Conservation (phyloP, 2,797 vertebrate genomes). For the Morelia viridis region DNA sequence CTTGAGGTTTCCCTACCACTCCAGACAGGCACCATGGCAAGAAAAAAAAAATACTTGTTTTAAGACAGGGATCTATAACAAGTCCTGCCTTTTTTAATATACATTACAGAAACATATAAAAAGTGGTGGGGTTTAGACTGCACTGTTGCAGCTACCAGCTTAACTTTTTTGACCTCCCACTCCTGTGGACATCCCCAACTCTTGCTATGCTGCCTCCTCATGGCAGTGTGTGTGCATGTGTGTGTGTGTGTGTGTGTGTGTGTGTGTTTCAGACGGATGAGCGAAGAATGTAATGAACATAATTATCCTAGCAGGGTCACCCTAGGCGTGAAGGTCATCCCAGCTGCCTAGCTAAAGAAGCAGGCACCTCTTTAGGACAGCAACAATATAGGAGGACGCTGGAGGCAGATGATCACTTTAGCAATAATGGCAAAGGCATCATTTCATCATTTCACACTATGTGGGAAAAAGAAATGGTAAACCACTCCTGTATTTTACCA, state of each 20-base stretch:
- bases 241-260: too few species aligned
- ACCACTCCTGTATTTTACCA: too few species aligned
- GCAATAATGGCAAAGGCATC: too few species aligned
- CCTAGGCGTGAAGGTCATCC: background rate
- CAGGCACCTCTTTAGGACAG: background rate
- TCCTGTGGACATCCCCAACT: background rate
- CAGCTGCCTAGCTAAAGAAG: background rate
- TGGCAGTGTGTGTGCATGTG: background rate
- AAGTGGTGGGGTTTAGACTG: background rate
- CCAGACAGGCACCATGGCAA: background rate
- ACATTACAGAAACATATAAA: background rate
- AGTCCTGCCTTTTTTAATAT: background rate
- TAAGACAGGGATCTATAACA: too few species aligned
- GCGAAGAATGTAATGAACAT: background rate
- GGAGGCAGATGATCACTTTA: too few species aligned
- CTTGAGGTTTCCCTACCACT: background rate
- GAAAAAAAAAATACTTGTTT: too few species aligned
- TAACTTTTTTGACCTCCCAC: background rate
- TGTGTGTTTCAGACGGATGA: background rate
- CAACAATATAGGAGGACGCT: background rate
- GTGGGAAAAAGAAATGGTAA: too few species aligned
- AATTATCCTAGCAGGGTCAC: background rate
- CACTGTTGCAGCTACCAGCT: background rate
- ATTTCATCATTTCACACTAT: too few species aligned
- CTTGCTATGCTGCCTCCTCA: background rate